Evolutionary conservation across 2,888 invertebrate genomes (phyloP).

Genomic region (Nymphalis c-album): DNA sequence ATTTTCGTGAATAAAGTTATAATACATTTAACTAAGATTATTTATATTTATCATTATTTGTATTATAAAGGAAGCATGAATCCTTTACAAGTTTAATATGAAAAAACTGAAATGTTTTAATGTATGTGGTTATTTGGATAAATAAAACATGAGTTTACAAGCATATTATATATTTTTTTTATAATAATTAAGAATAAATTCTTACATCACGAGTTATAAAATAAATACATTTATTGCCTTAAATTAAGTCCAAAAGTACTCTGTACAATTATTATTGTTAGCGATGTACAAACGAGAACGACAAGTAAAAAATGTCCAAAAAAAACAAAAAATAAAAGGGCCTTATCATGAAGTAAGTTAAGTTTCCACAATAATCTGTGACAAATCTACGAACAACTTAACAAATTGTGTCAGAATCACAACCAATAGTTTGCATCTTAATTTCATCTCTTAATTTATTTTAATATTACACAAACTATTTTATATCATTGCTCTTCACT

Average conservation of each 20-base stretch:
- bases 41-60: no score
- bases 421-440: constrained; percentile 82
- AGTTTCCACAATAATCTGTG: constrained; percentile 67
- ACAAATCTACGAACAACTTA: constrained; percentile 77
- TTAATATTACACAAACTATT: constrained; percentile 80
- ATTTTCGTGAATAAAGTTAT: no score
- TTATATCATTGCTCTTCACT: constrained; percentile 81
- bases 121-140: background rate
- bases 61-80: no score
- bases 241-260: constrained; percentile 82
- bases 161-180: constrained; percentile 81
- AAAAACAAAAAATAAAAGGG: constrained; percentile 65
- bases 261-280: constrained; percentile 82
- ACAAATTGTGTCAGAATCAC: constrained; percentile 81
- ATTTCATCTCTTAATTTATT: constrained; percentile 72
- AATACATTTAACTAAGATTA: no score
- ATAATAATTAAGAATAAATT: constrained; percentile 82
- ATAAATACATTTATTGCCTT: constrained; percentile 82
- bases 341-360: constrained; percentile 72
- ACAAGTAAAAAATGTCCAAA: constrained; percentile 75
- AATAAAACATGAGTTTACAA: constrained; percentile 76
- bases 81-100: no score
- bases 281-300: constrained; percentile 81
- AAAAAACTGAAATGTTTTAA: no score
- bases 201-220: constrained; percentile 82